These are phyloP conservation scores for Cuculus canorus DNA, from an alignment of 2,797 vertebrate genomes.

Conservation along the genomic window DNA sequence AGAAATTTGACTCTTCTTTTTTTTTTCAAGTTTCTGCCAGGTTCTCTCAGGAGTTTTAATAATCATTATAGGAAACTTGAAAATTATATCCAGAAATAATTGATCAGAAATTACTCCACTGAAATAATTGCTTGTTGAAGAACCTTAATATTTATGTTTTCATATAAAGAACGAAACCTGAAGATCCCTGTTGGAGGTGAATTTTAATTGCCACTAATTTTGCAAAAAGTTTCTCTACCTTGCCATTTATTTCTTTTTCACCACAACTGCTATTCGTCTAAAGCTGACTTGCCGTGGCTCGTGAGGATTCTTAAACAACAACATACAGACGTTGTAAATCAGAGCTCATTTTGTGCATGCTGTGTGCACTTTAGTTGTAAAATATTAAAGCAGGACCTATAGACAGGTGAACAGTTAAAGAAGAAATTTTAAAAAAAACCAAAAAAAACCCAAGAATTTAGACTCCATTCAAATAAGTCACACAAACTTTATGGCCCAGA, in stretches of 20 bases:
- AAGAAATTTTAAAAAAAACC: too few relatives aligned
- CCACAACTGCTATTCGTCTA: not conserved
- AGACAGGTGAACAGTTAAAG: not conserved
- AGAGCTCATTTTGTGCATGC: not conserved
- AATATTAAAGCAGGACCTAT: not conserved
- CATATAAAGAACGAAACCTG: not conserved
- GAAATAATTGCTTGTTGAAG: not conserved
- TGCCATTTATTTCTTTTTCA: not conserved
- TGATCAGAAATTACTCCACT: not conserved
- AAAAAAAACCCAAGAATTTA: not conserved
- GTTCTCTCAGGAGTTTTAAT: not conserved
- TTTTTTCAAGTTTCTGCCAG: not conserved
- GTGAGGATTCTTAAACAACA: not conserved
- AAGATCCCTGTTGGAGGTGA: not conserved
- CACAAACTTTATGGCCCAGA: not conserved
- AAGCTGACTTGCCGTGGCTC: not conserved
- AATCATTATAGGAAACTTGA: not conserved
- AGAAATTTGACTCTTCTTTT: not conserved
- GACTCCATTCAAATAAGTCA: not conserved
- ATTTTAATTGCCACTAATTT: not conserved
- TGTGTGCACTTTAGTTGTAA: not conserved
- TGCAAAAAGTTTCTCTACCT: not conserved
- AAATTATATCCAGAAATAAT: not conserved
- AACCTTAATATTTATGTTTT: not conserved
- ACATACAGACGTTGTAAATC: not conserved